These are phyloP conservation scores for Cervus canadensis DNA, from an alignment of 2,113 vertebrate genomes.

Conservation along the genomic window DNA sequence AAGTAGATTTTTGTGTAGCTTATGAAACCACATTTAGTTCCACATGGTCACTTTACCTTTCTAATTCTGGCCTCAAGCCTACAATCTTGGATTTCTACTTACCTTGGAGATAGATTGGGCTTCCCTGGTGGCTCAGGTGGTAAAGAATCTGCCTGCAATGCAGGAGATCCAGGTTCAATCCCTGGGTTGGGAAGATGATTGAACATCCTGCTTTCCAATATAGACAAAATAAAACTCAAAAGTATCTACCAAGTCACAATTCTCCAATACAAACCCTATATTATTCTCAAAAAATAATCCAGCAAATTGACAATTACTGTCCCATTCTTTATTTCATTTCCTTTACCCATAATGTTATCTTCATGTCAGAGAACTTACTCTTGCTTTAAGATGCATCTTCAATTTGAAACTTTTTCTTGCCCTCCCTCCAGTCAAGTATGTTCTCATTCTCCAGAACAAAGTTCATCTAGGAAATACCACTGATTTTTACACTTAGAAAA, in stretches of 20 bases:
- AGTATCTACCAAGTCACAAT: background rate
- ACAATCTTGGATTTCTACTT: background rate
- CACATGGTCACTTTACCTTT: background rate
- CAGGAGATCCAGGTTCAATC: background rate
- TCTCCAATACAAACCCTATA: background rate
- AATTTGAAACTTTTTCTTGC: background rate
- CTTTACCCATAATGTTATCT: background rate
- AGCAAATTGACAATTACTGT: background rate
- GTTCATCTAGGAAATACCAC: background rate
- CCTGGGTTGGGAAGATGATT: background rate
- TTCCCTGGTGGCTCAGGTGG: background rate
- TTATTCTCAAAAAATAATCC: background rate
- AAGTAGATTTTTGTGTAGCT: background rate
- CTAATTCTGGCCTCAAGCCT: background rate
- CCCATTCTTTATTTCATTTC: background rate
- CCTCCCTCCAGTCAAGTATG: background rate
- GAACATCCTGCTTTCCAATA: background rate
- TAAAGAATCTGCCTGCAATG: background rate
- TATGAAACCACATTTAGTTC: background rate
- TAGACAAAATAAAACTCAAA: background rate
- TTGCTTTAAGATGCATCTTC: background rate
- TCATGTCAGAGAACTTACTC: background rate
- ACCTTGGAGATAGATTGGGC: background rate
- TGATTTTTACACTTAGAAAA: background rate
- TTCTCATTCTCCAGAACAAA: background rate